Base-by-base conservation (phyloP, 2,888 invertebrate species). In the Zele albiditarsus region DNA sequence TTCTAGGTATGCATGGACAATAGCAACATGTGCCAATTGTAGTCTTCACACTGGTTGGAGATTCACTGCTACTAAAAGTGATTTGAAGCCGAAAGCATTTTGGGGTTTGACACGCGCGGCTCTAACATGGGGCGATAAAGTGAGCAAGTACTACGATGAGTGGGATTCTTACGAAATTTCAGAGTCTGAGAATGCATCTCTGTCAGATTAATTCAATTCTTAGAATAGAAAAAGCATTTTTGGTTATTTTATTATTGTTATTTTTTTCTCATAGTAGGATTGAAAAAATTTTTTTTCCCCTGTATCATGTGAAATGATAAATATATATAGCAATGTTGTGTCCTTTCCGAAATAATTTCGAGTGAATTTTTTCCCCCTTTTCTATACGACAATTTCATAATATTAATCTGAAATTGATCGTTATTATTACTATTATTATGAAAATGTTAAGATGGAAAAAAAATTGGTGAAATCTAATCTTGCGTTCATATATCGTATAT, bases 21-120 rank as follows among this genome's bases (percentile, higher is more conserved):
- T 95, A 71, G 93, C 93, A 46, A 91, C 92, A 75, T 96, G 96
- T 85, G 89, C 89, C 70, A 86, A 89, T 27, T 96, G 96, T 86
- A 86, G 89, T 60, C 90, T 89, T 62, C 96, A 96, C 86, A 90
- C 96, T 81, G 96, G 96, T 2, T 96, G 96, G 96, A 91, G 92
- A 82, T 96, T 96, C 85, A 93, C 92, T n/a, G 93, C 94, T 0
- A 90, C 90, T 6, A 88, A 90, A 60, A 90, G 90, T 49, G 91
- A 92, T 80, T 88, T 95, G 69, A 91, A 91, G 74, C 96, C 96
- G 1, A 89, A 90, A 72, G 90, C 90, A 69, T 96, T 96, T 87
- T 96, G 92, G 91, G 95, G 95, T 25, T 89, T 95, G 38, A 93
- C 93, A 5, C 90, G 94, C 3, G 91, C 90, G 74, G 91, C 91